phyloP scores from a whole-genome alignment of 1,140 invertebrate species.

The Contarinia nasturtii region DNA sequence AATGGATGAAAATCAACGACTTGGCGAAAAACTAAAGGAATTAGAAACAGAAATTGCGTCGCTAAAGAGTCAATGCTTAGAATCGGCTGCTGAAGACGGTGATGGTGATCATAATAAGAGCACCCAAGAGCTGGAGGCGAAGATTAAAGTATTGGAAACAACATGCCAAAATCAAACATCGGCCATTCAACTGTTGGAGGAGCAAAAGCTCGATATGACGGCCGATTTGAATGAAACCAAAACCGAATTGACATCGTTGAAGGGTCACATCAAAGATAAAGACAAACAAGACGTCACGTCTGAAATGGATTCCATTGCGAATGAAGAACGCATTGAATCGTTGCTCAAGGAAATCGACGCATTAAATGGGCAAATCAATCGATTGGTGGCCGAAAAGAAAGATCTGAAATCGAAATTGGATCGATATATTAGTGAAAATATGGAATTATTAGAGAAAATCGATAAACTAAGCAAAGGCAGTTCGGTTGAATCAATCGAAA shows the following conservation, averaged over 20 bases:
- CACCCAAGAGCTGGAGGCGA: not conserved
- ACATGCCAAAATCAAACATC: constrained; percentile 10
- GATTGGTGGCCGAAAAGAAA: constrained; percentile 33
- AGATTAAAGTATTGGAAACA: constrained; percentile 6
- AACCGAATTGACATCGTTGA: constrained; percentile 8
- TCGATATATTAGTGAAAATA: constrained; percentile 42
- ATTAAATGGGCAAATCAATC: constrained; percentile 28
- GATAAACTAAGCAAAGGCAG: constrained; percentile 45
- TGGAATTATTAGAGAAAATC: constrained; percentile 41
- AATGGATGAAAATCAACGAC: constrained; percentile 32
- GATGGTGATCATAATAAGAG: constrained; percentile 9
- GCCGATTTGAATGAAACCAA: constrained; percentile 11
- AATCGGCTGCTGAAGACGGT: constrained; percentile 1
- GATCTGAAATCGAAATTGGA: constrained; percentile 35
- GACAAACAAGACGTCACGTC: constrained; percentile 27
- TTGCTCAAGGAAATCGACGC: constrained; percentile 32
- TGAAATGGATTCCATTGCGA: constrained; percentile 41
- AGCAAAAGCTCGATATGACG: constrained; percentile 15
- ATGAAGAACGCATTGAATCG: constrained; percentile 27
- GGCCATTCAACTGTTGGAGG: constrained; percentile 15
- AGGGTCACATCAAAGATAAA: constrained; percentile 4
- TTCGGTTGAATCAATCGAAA: constrained; percentile 46
- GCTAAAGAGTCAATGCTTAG: constrained; percentile 60
- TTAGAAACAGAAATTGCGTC: constrained; percentile 82
- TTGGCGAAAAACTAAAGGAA: constrained; percentile 60